These are phyloP conservation scores for Pelosia muscerda DNA, from an alignment of 2,888 invertebrate genomes.

Conservation along the genomic window DNA sequence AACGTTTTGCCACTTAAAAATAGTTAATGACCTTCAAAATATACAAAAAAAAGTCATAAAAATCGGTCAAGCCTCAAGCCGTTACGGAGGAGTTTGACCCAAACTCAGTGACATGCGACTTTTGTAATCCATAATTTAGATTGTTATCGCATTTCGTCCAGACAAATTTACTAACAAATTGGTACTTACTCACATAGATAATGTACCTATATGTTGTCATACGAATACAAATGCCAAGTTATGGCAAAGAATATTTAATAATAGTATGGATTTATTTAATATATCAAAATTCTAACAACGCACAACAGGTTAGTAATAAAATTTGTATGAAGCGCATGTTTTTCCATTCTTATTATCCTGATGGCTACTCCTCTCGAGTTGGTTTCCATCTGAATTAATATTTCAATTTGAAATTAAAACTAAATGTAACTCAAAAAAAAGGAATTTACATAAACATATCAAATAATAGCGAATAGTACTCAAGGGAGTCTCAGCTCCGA, in stretches of 20 bases:
- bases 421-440: too few relatives aligned
- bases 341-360: background rate
- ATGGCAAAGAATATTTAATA: background rate
- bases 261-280: background rate
- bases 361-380: too few relatives aligned
- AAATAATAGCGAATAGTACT: too few relatives aligned
- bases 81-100: too few relatives aligned
- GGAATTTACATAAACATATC: too few relatives aligned
- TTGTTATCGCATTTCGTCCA: background rate
- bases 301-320: background rate
- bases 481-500: too few relatives aligned
- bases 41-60: too few relatives aligned
- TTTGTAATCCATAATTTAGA: background rate
- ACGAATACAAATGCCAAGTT: conserved; percentile 5
- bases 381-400: too few relatives aligned
- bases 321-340: background rate
- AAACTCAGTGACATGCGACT: background rate
- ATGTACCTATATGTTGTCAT: background rate
- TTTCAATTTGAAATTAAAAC: too few relatives aligned
- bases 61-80: too few relatives aligned
- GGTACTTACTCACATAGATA: background rate
- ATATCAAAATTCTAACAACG: background rate
- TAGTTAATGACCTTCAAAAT: too few relatives aligned
- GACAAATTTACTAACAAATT: background rate
- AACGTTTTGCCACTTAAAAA: too few relatives aligned